Percentiles rank a stretch among this genome's conserved stretches.
Conservation (phyloP, 2,888 invertebrate species). For the Brassicogethes aeneus region DNA sequence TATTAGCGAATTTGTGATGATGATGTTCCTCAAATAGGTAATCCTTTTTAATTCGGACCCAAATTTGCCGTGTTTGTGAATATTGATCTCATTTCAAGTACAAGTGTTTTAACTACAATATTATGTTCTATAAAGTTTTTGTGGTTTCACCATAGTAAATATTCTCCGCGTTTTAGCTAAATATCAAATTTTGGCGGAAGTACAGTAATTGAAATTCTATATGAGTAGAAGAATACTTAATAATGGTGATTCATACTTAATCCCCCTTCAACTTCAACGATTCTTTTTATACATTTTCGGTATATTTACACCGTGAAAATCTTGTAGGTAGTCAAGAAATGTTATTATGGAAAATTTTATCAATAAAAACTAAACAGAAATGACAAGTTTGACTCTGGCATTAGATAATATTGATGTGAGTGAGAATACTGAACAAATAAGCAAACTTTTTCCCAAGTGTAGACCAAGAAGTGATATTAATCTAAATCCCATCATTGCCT, state of each 20-base stretch:
- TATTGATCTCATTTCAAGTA: constrained; percentile 1
- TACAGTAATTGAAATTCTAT: constrained; percentile 19
- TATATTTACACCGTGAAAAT: constrained; percentile 9
- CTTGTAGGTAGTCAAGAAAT: constrained; percentile 19
- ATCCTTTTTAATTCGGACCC: background rate
- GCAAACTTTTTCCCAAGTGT: constrained; percentile 80
- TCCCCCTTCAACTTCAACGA: constrained; percentile 8
- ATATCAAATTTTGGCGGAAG: constrained; percentile 14
- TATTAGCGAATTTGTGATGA: background rate
- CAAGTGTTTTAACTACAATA: no score
- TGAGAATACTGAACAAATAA: constrained; percentile 64
- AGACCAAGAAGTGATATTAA: constrained; percentile 58
- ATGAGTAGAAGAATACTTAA: constrained; percentile 8
- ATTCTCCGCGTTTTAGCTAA: no score
- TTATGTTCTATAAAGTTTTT: background rate
- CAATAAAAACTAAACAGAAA: constrained; percentile 30
- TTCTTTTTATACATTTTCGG: background rate
- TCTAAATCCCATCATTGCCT: constrained; percentile 43
- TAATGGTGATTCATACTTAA: constrained; percentile 12
- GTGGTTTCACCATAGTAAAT: background rate
- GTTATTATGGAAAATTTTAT: constrained; percentile 18
- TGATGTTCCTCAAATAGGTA: background rate
- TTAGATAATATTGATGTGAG: constrained; percentile 42
- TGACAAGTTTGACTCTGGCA: constrained; percentile 41
- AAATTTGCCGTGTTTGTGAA: background rate